Percentiles rank a stretch among this genome's conserved stretches.
These are phyloP conservation scores for Tribolium madens DNA, from an alignment of 1,140 invertebrate species.

Conservation along the genomic window DNA sequence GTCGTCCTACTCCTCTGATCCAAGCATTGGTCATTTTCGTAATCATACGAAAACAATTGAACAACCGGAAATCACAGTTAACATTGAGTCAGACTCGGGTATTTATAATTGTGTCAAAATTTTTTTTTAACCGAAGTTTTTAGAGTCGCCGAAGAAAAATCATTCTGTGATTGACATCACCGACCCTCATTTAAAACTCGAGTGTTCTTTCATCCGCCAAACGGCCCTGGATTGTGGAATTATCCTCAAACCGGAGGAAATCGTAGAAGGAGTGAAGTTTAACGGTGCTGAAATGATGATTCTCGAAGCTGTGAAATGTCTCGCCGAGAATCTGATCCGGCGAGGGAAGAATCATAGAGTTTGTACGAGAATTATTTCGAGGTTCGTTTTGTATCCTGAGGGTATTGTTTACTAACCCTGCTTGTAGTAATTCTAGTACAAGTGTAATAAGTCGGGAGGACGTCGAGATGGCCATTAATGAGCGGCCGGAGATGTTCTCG, in stretches of 20 bases:
- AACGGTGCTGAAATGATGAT: constrained; percentile 59
- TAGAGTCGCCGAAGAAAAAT: background rate
- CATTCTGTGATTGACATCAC: constrained; percentile 5
- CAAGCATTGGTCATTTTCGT: background rate
- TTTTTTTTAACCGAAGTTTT: background rate
- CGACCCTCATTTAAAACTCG: constrained; percentile 16
- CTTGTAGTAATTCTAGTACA: background rate
- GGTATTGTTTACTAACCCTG: background rate
- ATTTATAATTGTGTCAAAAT: background rate
- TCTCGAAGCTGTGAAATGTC: constrained; percentile 58
- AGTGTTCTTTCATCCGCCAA: constrained; percentile 55
- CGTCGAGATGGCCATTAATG: constrained; percentile 9
- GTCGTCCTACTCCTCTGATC: background rate
- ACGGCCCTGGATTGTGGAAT: constrained; percentile 58
- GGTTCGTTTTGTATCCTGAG: constrained; percentile 34
- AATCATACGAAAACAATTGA: background rate
- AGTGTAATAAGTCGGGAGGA: constrained; percentile 16
- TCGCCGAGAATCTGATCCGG: constrained; percentile 60
- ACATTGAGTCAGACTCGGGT: constrained; percentile 29
- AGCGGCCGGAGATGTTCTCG: constrained; percentile 31
- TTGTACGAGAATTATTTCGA: constrained; percentile 46
- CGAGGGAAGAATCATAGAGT: constrained; percentile 53
- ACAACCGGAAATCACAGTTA: background rate
- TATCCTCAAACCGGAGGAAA: constrained; percentile 58
- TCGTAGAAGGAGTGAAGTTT: constrained; percentile 53